These are phyloP conservation scores for Malurus splendens DNA, from an alignment of 2,797 vertebrate species.

Conservation along the genomic window DNA sequence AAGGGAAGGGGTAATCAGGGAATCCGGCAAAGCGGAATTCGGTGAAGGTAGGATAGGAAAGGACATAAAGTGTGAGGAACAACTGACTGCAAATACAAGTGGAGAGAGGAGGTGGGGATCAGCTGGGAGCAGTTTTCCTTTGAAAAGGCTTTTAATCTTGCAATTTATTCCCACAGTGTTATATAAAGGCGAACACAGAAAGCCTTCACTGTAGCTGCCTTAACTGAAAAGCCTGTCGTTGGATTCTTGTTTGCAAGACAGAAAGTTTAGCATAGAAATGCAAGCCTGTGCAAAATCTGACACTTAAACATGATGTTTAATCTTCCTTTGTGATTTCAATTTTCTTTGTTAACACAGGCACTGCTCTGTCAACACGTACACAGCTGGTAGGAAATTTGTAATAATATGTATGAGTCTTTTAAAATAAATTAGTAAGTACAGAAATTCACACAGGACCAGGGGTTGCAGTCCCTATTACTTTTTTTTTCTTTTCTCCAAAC, in stretches of 20 bases:
- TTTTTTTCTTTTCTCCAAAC: background rate
- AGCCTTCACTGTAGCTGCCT: background rate
- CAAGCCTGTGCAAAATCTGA: conserved; percentile 9
- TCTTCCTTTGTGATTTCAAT: background rate
- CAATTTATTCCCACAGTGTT: background rate
- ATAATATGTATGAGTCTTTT: background rate
- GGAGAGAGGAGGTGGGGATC: background rate
- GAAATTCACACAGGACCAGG: background rate
- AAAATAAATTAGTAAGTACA: conserved; percentile 3
- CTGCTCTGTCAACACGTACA: background rate
- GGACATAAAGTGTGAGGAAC: background rate
- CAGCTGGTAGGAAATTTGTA: background rate
- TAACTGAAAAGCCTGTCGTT: background rate
- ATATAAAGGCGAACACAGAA: conserved; percentile 3
- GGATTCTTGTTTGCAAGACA: conserved; percentile 10
- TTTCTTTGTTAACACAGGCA: background rate
- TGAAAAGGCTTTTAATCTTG: conserved; percentile 23
- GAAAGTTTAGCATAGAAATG: conserved; percentile 7
- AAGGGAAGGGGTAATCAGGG: background rate
- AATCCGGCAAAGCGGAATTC: background rate
- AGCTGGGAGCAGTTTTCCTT: background rate
- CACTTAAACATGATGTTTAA: background rate
- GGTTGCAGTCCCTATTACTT: background rate
- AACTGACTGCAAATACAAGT: background rate
- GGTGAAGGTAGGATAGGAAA: background rate